Evolutionary conservation across 1,140 invertebrate species (phyloP).

Genomic region (Caligus rogercresseyi): DNA sequence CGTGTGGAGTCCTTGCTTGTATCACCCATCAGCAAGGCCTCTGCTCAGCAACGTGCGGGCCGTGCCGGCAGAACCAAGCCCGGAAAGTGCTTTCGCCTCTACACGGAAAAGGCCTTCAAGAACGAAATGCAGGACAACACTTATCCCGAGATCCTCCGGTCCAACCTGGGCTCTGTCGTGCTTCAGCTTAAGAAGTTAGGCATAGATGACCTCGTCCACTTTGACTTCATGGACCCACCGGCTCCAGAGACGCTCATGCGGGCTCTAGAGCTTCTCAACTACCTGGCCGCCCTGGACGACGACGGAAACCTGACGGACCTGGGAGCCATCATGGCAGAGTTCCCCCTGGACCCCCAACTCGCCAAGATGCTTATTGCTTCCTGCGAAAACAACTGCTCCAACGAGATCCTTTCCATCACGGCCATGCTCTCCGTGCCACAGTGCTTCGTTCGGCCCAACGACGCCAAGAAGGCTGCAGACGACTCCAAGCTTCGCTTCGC

Average conservation of each 20-base stretch:
- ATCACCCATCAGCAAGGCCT: slow-evolving; percentile 96
- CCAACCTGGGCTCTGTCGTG: slow-evolving; percentile 91
- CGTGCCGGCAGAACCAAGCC: slow-evolving; percentile 88
- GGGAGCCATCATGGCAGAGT: slow-evolving; percentile 98
- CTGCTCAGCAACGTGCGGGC: slow-evolving; percentile 94
- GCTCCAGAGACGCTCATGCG: slow-evolving; percentile 99
- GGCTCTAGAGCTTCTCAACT: slow-evolving; percentile 91
- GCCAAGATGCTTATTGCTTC: slow-evolving; percentile 88
- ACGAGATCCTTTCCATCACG: slow-evolving; percentile 96
- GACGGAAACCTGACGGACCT: slow-evolving; percentile 86
- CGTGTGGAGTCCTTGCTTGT: slow-evolving; percentile 92
- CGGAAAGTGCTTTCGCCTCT: slow-evolving; percentile 94
- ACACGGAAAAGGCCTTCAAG: slow-evolving; percentile 97
- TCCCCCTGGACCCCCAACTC: slow-evolving; percentile 93
- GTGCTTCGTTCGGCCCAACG: slow-evolving; percentile 96
- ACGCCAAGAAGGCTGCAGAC: slow-evolving; percentile 95
- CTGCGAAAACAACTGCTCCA: slow-evolving; percentile 90
- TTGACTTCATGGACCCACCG: slow-evolving; percentile 99
- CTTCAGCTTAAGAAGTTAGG: slow-evolving; percentile 96
- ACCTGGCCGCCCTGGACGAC: slow-evolving; percentile 87
- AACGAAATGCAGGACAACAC: slow-evolving; percentile 99
- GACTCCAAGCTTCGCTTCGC: slow-evolving; percentile 98
- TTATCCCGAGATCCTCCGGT: slow-evolving; percentile 93
- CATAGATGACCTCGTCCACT: slow-evolving; percentile 97
- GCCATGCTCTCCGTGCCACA: slow-evolving; percentile 99